Evolutionary conservation across 2,888 invertebrate species (phyloP), one percentile per base, ranked within the genome.

Genomic region (Melanostoma mellinum): DNA sequence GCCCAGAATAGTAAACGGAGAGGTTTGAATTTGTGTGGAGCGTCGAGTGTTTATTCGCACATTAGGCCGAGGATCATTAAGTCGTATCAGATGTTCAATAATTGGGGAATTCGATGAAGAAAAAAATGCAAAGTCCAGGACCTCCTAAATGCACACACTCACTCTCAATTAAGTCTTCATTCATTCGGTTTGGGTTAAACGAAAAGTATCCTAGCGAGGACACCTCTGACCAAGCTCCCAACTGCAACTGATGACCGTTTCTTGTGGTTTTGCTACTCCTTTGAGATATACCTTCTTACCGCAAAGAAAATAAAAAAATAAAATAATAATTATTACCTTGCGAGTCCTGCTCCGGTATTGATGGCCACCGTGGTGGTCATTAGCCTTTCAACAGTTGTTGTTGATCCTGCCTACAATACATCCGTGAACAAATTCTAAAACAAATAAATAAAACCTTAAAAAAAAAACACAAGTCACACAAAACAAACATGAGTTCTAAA

Each of bases 371-470:
- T 53, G 74, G 69, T 71, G 78, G 61, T 75, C 84, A 84, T 84
- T 84, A 84, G 84, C 71, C 74, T 84, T 84, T 84, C 84, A 84
- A 79, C 84, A 84, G 84, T 84, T 84, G 79, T 55, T 84, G 44
- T 35, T 50, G 58, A 56, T 71, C 74, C 79, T 75, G 58, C 46
- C 53, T 67, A 53, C 46, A 55, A 48, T 52, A 53, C 56, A 65
- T 60, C 84, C 60, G 60, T 75, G 84, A 84, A 74, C 65, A 75
- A 84, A 67, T 77, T 73, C 73, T 61, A 50, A 72, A 72, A 56
- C 72, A 81, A 81, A 81, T 75, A 69, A 73, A 69, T 56, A 65
- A 20, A 20, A 42, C 38, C 42, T 52, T 40, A 44, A 53, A 44
- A 67, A 63, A 56, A 61, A 40, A 56, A 77, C 38, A 63, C 20